A percentile compares a stretch with the other conserved stretches of the same genome.
phyloP scores from a whole-genome alignment of 2,113 vertebrate species.

The Campylomormyrus numenius region DNA sequence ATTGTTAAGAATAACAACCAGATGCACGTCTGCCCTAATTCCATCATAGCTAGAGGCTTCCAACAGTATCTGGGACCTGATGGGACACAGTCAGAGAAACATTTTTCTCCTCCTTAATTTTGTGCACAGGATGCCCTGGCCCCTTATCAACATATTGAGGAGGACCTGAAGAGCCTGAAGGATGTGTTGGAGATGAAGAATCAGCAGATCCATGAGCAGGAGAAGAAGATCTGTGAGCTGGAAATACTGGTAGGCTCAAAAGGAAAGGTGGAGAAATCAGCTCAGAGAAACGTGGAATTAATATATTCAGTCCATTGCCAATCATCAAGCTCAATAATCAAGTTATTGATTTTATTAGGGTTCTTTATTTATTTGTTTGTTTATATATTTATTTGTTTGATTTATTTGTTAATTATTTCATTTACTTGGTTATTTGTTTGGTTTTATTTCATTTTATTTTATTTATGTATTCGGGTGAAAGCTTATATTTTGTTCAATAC shows the following conservation, averaged over 20 bases:
- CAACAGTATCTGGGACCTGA: neutral
- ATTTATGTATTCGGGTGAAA: neutral
- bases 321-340: neutral
- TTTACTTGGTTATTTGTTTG: no score
- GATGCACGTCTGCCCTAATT: neutral
- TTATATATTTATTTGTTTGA: no score
- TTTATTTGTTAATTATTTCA: no score
- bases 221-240: slow-evolving; percentile 85
- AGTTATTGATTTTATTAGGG: neutral
- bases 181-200: slow-evolving; percentile 96
- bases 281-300: neutral
- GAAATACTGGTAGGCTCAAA: slow-evolving; percentile 82
- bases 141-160: slow-evolving; percentile 87
- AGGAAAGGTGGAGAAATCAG: slow-evolving; percentile 13
- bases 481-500: neutral
- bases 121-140: slow-evolving; percentile 70
- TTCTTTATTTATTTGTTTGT: no score
- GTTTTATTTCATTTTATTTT: no score
- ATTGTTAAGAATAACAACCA: neutral
- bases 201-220: slow-evolving; percentile 89
- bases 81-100: neutral
- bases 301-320: neutral
- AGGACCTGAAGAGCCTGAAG: slow-evolving; percentile 87
- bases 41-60: neutral
- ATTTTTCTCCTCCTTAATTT: neutral